phyloP scores from a whole-genome alignment of 2,113 vertebrate genomes.

The Noctilio leporinus region DNA sequence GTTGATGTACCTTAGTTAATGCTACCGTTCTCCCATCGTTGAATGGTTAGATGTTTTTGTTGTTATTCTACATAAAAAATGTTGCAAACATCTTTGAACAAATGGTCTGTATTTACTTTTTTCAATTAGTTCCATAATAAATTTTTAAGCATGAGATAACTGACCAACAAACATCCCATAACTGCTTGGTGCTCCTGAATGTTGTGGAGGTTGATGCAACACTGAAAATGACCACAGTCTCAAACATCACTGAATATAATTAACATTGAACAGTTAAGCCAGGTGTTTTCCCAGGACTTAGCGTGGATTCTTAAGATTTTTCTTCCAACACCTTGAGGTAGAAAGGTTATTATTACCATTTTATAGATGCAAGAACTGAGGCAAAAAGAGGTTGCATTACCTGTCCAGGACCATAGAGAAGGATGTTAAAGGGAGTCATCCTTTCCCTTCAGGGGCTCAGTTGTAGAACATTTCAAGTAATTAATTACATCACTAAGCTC shows the following conservation, averaged over 20 bases:
- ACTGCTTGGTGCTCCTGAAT: not conserved
- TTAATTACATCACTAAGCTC: not conserved
- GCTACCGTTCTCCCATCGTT: rapidly evolving
- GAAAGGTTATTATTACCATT: not conserved
- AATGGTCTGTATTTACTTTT: not conserved
- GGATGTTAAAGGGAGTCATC: too few species aligned
- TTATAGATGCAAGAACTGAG: not conserved
- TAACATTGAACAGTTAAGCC: not conserved
- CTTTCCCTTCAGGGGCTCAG: not conserved
- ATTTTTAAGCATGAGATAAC: not conserved
- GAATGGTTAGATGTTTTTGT: not conserved
- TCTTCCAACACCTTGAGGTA: not conserved
- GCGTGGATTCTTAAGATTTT: rapidly evolving
- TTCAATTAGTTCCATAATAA: not conserved
- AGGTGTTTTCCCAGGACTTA: rapidly evolving
- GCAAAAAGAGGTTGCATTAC: not conserved
- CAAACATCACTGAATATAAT: not conserved
- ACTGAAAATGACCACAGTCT: rapidly evolving
- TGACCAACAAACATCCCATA: not conserved
- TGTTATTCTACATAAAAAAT: not conserved
- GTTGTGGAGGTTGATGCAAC: rapidly evolving
- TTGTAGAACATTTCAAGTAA: not conserved
- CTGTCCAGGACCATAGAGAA: not conserved
- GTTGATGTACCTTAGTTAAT: not conserved
- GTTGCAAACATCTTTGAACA: not conserved